Evolutionary conservation across 2,888 invertebrate genomes (phyloP).

Genomic region (Mesorhabditis spiculigera): DNA sequence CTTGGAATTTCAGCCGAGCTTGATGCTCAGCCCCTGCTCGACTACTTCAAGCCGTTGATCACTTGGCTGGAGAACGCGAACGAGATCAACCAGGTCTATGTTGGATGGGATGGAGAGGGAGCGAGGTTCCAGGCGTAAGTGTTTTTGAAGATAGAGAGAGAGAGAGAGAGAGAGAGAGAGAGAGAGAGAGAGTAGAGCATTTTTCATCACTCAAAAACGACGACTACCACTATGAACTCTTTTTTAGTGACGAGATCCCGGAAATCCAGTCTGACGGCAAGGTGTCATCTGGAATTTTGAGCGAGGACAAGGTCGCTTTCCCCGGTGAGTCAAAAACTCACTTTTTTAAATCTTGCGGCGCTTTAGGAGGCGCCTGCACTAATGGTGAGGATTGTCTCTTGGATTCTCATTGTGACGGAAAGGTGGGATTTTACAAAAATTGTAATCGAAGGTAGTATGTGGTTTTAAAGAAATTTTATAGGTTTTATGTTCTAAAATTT

Average conservation of each 20-base stretch:
- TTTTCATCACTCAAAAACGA: too few relatives aligned
- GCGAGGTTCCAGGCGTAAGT: constrained; percentile 35
- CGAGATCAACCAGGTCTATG: constrained; percentile 64
- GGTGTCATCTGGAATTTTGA: constrained; percentile 32
- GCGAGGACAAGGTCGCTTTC: constrained; percentile 53
- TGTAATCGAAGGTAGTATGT: too few relatives aligned
- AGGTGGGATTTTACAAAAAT: constrained; percentile 9
- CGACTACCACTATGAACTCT: too few relatives aligned
- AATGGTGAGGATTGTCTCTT: constrained; percentile 55
- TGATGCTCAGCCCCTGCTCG: constrained; percentile 74
- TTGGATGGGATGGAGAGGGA: constrained; percentile 70
- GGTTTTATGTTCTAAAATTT: too few relatives aligned
- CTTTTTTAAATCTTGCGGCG: background rate
- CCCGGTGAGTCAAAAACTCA: constrained; percentile 31
- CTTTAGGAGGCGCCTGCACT: constrained; percentile 48
- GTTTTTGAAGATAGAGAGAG: too few relatives aligned
- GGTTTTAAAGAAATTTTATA: too few relatives aligned
- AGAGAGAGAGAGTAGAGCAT: background rate
- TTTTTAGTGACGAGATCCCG: constrained; percentile 48
- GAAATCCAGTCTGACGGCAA: constrained; percentile 26
- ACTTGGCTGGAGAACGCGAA: constrained; percentile 77
- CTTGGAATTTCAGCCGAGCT: constrained; percentile 62
- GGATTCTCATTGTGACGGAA: constrained; percentile 56
- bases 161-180: background rate
- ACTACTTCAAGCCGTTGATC: constrained; percentile 78